These are phyloP conservation scores for Drosophila littoralis DNA, from an alignment of 1,140 invertebrate species.

Conservation along the genomic window DNA sequence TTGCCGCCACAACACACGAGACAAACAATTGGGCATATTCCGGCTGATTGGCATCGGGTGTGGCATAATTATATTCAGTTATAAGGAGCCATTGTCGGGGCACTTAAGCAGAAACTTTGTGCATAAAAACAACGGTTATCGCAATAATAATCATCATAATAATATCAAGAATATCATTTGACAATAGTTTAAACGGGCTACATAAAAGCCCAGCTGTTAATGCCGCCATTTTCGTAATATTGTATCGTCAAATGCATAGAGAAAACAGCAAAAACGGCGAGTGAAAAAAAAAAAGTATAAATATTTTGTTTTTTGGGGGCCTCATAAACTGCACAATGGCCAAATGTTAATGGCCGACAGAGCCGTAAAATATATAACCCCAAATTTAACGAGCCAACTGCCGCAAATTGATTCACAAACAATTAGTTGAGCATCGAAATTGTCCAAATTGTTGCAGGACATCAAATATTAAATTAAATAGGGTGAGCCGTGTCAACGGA, in stretches of 20 bases:
- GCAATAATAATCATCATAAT: slow-evolving; percentile 51
- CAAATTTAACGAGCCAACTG: slow-evolving; percentile 55
- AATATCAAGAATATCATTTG: slow-evolving; percentile 74
- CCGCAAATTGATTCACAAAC: slow-evolving; percentile 64
- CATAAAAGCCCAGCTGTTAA: slow-evolving; percentile 73
- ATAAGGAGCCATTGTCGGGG: slow-evolving; percentile 38
- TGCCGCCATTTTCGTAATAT: slow-evolving; percentile 54
- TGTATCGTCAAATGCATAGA: slow-evolving; percentile 48
- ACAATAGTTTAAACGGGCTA: slow-evolving; percentile 63
- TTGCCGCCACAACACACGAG: slow-evolving; percentile 14
- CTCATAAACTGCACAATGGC: slow-evolving; percentile 58
- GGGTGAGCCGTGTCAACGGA: background rate
- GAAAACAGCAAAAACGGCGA: slow-evolving; percentile 7
- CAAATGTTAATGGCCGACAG: slow-evolving; percentile 56
- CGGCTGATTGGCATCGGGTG: slow-evolving; percentile 17
- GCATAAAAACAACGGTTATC: slow-evolving; percentile 62
- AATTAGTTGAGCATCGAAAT: slow-evolving; percentile 55
- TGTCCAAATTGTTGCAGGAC: slow-evolving; percentile 25
- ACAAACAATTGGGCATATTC: slow-evolving; percentile 9
- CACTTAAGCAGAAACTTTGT: slow-evolving; percentile 55
- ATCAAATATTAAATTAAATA: slow-evolving; percentile 4
- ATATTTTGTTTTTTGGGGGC: slow-evolving; percentile 14
- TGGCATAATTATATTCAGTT: slow-evolving; percentile 76
- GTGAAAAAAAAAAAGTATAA: slow-evolving; percentile 2
- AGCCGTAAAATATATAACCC: slow-evolving; percentile 61